These are phyloP conservation scores for Dynastes grantii DNA, from an alignment of 2,888 invertebrate species.

Conservation along the genomic window DNA sequence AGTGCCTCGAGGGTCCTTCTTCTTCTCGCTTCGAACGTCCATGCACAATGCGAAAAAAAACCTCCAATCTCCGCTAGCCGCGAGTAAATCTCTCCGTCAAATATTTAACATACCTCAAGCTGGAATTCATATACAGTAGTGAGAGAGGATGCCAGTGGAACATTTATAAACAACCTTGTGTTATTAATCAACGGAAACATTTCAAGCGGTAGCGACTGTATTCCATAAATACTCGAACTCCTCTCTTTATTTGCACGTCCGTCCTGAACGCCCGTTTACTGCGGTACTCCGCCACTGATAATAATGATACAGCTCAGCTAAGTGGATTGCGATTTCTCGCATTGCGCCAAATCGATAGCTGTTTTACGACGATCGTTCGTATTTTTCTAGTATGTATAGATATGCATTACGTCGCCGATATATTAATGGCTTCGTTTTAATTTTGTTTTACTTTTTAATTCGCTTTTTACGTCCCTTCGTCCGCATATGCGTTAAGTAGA, in stretches of 20 bases:
- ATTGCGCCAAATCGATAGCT: constrained; percentile 29
- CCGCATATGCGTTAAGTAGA: constrained; percentile 13
- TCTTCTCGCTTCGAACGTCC: constrained; percentile 13
- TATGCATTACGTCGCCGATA: not conserved
- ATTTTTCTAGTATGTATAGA: constrained; percentile 25
- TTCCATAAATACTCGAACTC: constrained; percentile 55
- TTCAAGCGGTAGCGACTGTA: constrained; percentile 58
- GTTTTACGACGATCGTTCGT: constrained; percentile 19
- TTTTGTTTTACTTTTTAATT: constrained; percentile 13
- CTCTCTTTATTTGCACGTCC: constrained; percentile 47
- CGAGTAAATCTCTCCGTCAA: constrained; percentile 55
- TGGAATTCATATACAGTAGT: constrained; percentile 57
- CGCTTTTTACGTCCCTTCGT: constrained; percentile 11
- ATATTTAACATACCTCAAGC: constrained; percentile 57
- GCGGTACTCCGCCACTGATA: constrained; percentile 17
- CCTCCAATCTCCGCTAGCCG: constrained; percentile 42
- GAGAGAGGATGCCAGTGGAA: constrained; percentile 57
- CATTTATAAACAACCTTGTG: constrained; percentile 57
- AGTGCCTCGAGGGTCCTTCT: constrained; percentile 14
- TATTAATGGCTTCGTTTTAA: constrained; percentile 22
- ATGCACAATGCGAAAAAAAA: constrained; percentile 29
- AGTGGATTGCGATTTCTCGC: constrained; percentile 33
- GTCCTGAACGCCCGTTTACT: constrained; percentile 49
- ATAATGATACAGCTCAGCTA: constrained; percentile 31
- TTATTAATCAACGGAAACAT: constrained; percentile 57